phyloP scores from a whole-genome alignment of 2,888 invertebrate genomes.

The Chrysolina oricalcia region DNA sequence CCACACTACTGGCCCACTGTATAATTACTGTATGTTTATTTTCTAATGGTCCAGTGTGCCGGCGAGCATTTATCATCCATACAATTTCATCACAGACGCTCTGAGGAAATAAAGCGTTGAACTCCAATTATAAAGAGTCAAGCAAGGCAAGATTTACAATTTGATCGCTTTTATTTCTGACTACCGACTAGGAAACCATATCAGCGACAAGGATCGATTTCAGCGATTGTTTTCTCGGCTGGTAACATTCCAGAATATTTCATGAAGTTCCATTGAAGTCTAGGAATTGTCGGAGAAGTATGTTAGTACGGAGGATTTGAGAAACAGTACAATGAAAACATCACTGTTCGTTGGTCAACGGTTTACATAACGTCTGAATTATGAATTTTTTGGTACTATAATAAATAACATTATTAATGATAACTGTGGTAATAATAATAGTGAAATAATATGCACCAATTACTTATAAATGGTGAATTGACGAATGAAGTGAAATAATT shows the following conservation, averaged over 20 bases:
- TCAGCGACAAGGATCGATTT: too few species aligned
- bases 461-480: too few species aligned
- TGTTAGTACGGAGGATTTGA: not conserved
- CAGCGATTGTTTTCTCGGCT: slow-evolving; percentile 28
- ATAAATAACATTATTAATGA: too few species aligned
- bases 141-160: slow-evolving; percentile 33
- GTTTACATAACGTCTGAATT: too few species aligned
- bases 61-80: slow-evolving; percentile 28
- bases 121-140: slow-evolving; percentile 39
- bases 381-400: too few species aligned
- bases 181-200: slow-evolving; percentile 30
- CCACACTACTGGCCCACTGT: too few species aligned
- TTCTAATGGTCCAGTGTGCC: slow-evolving; percentile 38
- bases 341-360: too few species aligned
- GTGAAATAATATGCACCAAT: too few species aligned
- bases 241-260: not conserved
- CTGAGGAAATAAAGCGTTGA: slow-evolving; percentile 19
- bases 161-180: slow-evolving; percentile 43
- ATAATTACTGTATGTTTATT: slow-evolving; percentile 33
- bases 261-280: not conserved
- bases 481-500: too few species aligned
- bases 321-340: not conserved
- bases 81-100: slow-evolving; percentile 43
- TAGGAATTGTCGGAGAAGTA: not conserved
- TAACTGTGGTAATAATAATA: too few species aligned